Evolutionary conservation across 2,888 invertebrate species (phyloP), one percentile per base, ranked within the genome.

Genomic region (Aporophyla lueneburgensis): DNA sequence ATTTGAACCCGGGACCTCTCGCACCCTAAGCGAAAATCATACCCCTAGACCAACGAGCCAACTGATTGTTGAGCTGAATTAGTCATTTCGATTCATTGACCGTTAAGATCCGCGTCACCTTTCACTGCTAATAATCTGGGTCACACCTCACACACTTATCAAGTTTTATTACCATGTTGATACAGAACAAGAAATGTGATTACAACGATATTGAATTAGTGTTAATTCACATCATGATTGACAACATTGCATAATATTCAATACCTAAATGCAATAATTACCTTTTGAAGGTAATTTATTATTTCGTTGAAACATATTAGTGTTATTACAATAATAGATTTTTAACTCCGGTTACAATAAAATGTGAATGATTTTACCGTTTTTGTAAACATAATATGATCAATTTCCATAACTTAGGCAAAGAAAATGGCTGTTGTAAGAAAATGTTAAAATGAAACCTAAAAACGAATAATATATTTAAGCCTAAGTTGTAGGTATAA

Each of bases 11-110:
- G 96, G 96, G 96, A 96, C 96, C 96, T 96, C 96, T 96, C 96
- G 96, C 96, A 96, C 96, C 96, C 96, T 94, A 96, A 96, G 96
- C 96, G 96, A 96, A 95, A 96, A 96, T 96, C 96, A 96, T 96
- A 96, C 96, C 96, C 96, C 96, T 96, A 96, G 96, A 96, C 96
- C 96, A 96, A 96, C 96, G 96, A 96, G 96, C 96, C 96, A 85
- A 1, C 59, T 80, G 76, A 2, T 0, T 0, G 0, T 0, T 0
- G 0, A 0, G 0, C 0, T 16, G n/a, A 86, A 86, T 78, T 78
- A 75, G 46, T 5, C 1, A 4, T 65, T 74, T 43, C 65, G 49
- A 65, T 71, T 33, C 27, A 54, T 73, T 43, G 12, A 21, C 0
- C 7, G 16, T 10, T 61, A 33, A 27, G n/a, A 40, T 71, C 27